Evolutionary conservation across 2,113 vertebrate species (phyloP).

Genomic region (Nycticorax nycticorax): DNA sequence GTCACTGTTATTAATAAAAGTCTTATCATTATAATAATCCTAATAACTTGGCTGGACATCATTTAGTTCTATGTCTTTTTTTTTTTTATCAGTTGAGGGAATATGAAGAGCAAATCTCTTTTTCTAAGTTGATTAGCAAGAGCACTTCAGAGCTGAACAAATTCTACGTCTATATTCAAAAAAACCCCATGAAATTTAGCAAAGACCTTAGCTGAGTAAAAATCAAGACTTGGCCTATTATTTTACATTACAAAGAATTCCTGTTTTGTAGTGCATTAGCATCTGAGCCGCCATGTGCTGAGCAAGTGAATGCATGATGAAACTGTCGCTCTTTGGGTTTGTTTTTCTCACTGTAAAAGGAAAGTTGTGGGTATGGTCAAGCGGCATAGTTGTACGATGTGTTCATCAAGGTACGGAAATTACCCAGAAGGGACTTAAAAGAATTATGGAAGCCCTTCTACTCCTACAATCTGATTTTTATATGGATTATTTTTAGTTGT

Average conservation of each 20-base stretch:
- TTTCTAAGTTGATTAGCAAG: background rate
- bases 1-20: background rate
- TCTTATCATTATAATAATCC: background rate
- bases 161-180: background rate
- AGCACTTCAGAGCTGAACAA: background rate
- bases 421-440: background rate
- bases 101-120: background rate
- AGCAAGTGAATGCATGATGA: background rate
- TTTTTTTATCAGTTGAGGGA: background rate
- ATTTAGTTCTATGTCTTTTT: background rate
- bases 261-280: background rate
- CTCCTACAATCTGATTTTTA: background rate
- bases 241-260: background rate
- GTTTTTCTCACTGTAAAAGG: background rate
- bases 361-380: constrained; percentile 8
- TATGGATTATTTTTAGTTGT: background rate
- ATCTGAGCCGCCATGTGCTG: background rate
- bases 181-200: background rate
- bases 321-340: background rate
- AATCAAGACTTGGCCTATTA: background rate
- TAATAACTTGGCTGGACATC: background rate
- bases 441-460: background rate
- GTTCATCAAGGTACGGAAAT: background rate
- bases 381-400: background rate
- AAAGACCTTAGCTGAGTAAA: background rate